Base-by-base conservation (phyloP, 2,888 invertebrate genomes). In the Leptinotarsa peninsularis region DNA sequence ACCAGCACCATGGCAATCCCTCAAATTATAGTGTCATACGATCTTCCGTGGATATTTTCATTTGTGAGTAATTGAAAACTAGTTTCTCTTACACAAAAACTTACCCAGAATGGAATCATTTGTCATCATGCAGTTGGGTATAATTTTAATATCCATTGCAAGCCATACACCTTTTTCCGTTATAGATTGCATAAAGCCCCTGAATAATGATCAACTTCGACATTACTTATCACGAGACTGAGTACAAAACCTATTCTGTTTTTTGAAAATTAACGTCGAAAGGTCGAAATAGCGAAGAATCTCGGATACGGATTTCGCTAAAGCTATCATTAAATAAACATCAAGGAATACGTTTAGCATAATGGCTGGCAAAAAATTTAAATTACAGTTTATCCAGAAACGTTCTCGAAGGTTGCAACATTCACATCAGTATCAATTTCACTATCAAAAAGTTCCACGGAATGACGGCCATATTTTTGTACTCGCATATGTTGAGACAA, bases 321-420 rank as follows among this genome's bases (percentile, higher is more conserved):
- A 70, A 58, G 21, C 70, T 70, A 70, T 70, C 70, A 70, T 70
- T 70, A 70, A 70, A 70, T 58, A 58, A 70, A 58, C 70, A 70
- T 70, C 50, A 70, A 43, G 58, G 23, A 58, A 43, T 70, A 49
- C 49, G 58, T 70, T 70, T 70, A 70, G 70, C 70, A 70, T 70
- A 70, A 70, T 58, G 49, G 70, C 23, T 70, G 15, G 23, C 4
- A 27, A 63, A 63, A 63, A 63, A 63, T 17, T 63, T 15, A 63
- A 63, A 63, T 63, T 63, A 43, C 63, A n/a, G 33, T 63, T 63
- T 33, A 63, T n/a, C 63, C 43, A 63, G 63, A 63, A 63, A 33
- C 63, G 63, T 63, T 33, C 33, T 63, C 18, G 63, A 63, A 70
- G 70, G 70, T 70, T 68, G 68, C 50, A 33, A 68, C 68, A 68